Base-by-base conservation (phyloP, 2,888 invertebrate species). In the Metellina segmentata region DNA sequence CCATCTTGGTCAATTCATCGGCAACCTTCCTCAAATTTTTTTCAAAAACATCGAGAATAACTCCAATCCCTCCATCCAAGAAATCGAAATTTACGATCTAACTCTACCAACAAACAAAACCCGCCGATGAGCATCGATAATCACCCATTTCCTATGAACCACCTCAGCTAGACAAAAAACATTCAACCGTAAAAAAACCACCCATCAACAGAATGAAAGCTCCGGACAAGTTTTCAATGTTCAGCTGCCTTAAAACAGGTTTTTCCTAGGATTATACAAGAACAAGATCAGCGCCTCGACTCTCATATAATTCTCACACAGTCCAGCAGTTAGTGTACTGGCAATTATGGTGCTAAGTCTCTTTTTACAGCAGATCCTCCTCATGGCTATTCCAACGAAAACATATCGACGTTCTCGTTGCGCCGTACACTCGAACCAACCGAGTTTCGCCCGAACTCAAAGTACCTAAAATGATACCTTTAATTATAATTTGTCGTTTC, bases 271-370 rank as follows among this genome's bases (percentile, higher is more conserved):
- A 8, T 8, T 13, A 7, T 19, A 71, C 48, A 75, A n/a, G n/a
- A n/a, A n/a, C n/a, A n/a, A 19, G 51, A 19, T 51, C 9, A 72
- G 51, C 1, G 82, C n/a, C 51, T 82, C 71, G 69, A 72, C 82
- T 1, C 51, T 51, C 13, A 82, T 9, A 52, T 71, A 72, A 13
- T 82, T 82, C 9, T 13, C 9, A 52, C 48, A 48, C 49, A 82
- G n/a, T 6, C 82, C 82, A 16, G 71, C 48, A 72, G 72, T 51
- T 11, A 49, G 49, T 6, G 71, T 19, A 19, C 72, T 82, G 19
- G 52, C 13, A 20, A 82, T 72, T 7, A 82, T 11, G 0, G n/a
- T 4, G 11, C 72, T 72, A 34, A 72, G 49, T 20, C 51, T 72
- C 72, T 19, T 9, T 20, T 11, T 71, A 52, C 82, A 82, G 52